Conservation (phyloP, 2,797 vertebrate genomes). For the Sylvilagus floridanus region DNA sequence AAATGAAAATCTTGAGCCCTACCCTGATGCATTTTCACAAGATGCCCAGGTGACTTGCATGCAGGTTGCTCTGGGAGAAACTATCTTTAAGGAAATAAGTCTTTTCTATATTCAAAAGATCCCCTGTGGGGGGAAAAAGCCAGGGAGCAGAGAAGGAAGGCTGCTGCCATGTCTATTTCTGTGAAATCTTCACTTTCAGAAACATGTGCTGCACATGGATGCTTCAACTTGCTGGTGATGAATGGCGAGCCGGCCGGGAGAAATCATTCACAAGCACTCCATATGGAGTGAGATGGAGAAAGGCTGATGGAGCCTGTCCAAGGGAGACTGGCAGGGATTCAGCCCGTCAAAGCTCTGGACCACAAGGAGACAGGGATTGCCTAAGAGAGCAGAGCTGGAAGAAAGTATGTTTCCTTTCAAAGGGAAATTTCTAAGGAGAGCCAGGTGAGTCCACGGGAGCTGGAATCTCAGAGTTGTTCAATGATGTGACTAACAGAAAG, state of each 20-base stretch:
- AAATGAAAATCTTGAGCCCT: background rate
- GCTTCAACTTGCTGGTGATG: slow-evolving; percentile 55
- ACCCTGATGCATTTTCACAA: background rate
- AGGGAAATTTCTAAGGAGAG: slow-evolving; percentile 12
- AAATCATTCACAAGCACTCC: slow-evolving; percentile 56
- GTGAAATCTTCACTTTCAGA: slow-evolving; percentile 61
- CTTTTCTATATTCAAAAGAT: background rate
- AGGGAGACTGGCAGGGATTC: slow-evolving; percentile 62
- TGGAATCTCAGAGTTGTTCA: background rate
- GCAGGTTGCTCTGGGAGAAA: background rate
- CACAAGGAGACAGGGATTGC: slow-evolving; percentile 53
- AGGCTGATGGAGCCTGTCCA: slow-evolving; percentile 52
- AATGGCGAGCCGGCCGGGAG: slow-evolving; percentile 67
- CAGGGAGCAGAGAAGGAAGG: background rate
- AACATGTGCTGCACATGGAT: slow-evolving; percentile 33
- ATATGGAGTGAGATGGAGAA: slow-evolving; percentile 52
- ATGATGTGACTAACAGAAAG: background rate
- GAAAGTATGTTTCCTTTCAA: slow-evolving; percentile 50
- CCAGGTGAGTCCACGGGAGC: slow-evolving; percentile 5
- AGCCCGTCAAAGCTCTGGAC: slow-evolving; percentile 31
- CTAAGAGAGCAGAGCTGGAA: slow-evolving; percentile 22
- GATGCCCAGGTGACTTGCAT: background rate
- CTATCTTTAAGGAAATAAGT: background rate
- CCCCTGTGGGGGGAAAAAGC: background rate
- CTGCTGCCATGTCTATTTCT: background rate